These are phyloP conservation scores for Artibeus lituratus DNA, from an alignment of 2,797 vertebrate genomes.

Conservation along the genomic window DNA sequence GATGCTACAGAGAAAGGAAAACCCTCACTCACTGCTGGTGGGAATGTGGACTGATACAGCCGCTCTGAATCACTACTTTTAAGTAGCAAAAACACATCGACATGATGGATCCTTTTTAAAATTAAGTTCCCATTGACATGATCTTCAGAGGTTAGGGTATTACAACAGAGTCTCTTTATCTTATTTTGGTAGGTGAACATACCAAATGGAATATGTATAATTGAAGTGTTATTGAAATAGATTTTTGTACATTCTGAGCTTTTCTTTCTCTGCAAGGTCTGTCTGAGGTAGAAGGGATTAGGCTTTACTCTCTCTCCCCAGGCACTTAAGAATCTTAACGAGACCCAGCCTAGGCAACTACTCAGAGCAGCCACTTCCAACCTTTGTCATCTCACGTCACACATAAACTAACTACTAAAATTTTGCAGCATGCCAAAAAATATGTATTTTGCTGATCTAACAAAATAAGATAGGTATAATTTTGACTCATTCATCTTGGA, in stretches of 20 bases:
- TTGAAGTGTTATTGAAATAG: background rate
- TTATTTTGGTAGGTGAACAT: background rate
- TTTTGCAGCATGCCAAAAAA: background rate
- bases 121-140: background rate
- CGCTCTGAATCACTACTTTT: background rate
- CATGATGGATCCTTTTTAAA: background rate
- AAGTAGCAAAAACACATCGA: background rate
- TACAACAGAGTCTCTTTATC: background rate
- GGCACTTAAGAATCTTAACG: background rate
- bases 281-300: background rate
- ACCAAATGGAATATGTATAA: background rate
- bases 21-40: background rate
- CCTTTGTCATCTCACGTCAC: background rate
- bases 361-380: background rate
- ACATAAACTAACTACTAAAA: background rate
- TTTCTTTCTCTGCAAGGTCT: background rate
- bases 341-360: background rate
- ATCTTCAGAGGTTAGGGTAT: background rate
- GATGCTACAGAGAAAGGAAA: background rate
- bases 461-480: background rate
- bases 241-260: background rate
- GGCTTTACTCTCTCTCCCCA: background rate
- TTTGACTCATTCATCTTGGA: background rate
- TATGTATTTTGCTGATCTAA: background rate
- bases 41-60: background rate